A percentile compares a stretch with the other conserved stretches of the same genome.
Evolutionary conservation across 2,888 invertebrate species (phyloP).

Genomic region (Pollenia amentaria): DNA sequence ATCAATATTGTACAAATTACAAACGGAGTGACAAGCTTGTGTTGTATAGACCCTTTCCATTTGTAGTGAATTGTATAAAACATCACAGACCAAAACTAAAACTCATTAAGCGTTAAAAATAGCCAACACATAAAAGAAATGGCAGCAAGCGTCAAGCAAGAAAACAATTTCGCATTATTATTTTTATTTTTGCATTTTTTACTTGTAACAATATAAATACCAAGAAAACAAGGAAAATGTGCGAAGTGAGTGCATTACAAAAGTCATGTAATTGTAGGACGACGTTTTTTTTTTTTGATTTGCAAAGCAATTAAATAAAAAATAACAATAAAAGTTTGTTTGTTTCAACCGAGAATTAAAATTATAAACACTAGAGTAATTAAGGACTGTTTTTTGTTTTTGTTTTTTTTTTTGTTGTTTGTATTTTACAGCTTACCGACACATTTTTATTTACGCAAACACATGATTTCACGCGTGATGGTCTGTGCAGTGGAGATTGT

Average conservation of each 20-base stretch:
- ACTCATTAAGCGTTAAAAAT: neutral
- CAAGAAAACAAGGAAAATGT: neutral
- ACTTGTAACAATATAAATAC: no score
- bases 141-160: neutral
- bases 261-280: neutral
- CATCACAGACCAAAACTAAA: neutral
- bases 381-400: neutral
- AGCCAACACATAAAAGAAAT: neutral
- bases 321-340: conserved; percentile 3
- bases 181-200: neutral
- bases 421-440: no score
- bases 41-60: no score
- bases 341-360: neutral
- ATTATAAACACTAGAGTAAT: conserved; percentile 15
- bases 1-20: no score
- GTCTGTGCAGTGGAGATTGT: no score
- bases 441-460: no score
- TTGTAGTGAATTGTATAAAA: neutral
- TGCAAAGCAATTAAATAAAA: conserved; percentile 10
- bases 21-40: no score
- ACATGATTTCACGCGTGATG: no score
- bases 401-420: neutral
- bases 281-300: neutral
- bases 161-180: neutral
- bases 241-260: neutral